Base-by-base conservation (phyloP, 2,113 vertebrate species). In the Telmatochromis sp. region DNA sequence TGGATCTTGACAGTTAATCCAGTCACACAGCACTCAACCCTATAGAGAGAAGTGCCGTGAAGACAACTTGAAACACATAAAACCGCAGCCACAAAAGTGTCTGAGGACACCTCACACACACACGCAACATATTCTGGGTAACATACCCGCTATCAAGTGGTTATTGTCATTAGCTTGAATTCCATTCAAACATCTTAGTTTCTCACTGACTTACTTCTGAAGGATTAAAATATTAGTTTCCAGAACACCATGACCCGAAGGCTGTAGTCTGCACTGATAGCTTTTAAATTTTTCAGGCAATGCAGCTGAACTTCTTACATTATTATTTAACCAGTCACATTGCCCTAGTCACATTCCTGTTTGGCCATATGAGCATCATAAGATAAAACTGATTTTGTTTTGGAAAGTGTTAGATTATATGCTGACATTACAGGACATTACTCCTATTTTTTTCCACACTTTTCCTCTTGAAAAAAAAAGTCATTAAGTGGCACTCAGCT, bases 291-390 rank as follows among this genome's bases (percentile, higher is more conserved):
- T 40, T 40, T 71, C 37, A 4, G 63, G 33, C 63, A 68, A 21
- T 68, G 0, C 63, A 71, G 0, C n/a, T 71, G 65, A 42, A 71
- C 37, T 15, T 23, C 7, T 23, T 42, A 40, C n/a, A 42, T 14
- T 42, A 23, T 42, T 40, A 71, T 40, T 71, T 42, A 71, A 71
- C n/a, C 35, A 42, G 35, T 23, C 35, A 63, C 28, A 63, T 33
- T 33, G 33, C 60, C 60, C 31, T 65, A 63, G 58, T 33, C 58
- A 71, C 35, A 71, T 71, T 71, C 12, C 35, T 23, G 11, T 23
- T 23, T 42, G 65, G 7, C 35, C 65, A 0, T 42, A 42, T 23
- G n/a, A 15, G n/a, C 65, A 14, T 15, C 65, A 71, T 42, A 0
- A 71, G 7, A 6, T 23, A 71, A 23, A 71, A 42, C n/a, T 42